phyloP scores from a whole-genome alignment of 2,888 invertebrate species.

The Limnephilus marmoratus region DNA sequence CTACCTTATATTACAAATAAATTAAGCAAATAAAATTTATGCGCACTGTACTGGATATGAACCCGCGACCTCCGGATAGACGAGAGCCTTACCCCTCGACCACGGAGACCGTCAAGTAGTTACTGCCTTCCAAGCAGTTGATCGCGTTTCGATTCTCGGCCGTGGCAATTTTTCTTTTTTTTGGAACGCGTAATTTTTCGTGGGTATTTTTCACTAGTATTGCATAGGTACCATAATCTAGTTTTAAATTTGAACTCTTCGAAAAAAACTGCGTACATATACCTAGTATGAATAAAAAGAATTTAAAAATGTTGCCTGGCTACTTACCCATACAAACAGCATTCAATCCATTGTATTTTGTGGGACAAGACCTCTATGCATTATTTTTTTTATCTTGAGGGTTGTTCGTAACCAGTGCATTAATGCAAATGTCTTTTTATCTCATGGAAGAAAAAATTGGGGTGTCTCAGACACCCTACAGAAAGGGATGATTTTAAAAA shows the following conservation, averaged over 20 bases:
- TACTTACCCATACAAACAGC: neutral
- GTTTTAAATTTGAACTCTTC: neutral
- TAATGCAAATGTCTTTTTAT: neutral
- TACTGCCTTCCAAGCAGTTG: too few species aligned
- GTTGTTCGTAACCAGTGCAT: neutral
- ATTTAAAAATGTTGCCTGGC: neutral
- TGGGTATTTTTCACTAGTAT: neutral
- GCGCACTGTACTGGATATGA: too few species aligned
- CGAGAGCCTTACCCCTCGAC: too few species aligned
- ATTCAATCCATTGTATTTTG: neutral
- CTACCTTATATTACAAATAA: too few species aligned
- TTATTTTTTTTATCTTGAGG: neutral
- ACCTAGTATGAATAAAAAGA: neutral
- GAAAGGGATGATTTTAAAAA: conserved; percentile 12
- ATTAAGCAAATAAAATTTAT: too few species aligned
- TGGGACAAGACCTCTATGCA: neutral
- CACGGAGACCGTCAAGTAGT: too few species aligned
- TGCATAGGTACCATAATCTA: neutral
- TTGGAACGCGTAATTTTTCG: too few species aligned
- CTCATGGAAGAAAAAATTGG: neutral
- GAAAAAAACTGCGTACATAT: neutral
- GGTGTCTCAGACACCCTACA: neutral
- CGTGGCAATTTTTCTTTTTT: too few species aligned
- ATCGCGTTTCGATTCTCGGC: too few species aligned
- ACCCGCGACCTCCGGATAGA: too few species aligned